These are phyloP conservation scores for Brenthis daphne DNA, from an alignment of 2,888 invertebrate species.

Conservation along the genomic window DNA sequence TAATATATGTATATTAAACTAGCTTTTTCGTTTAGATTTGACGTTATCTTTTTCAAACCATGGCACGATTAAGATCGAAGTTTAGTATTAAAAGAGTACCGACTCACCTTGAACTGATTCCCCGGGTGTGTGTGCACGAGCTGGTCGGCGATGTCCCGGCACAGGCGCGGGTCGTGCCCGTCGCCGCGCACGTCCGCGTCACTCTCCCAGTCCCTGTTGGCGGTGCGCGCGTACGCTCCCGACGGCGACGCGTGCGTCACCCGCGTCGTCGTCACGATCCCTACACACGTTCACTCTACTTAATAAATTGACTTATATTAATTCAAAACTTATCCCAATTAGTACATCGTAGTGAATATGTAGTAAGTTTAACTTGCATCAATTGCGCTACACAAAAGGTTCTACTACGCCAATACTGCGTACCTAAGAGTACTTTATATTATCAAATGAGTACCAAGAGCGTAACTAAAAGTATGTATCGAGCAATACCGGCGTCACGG, in stretches of 20 bases:
- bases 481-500: conserved; percentile 56
- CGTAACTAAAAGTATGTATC: neutral
- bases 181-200: conserved; percentile 77
- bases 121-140: conserved; percentile 39
- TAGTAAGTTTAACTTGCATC: no score
- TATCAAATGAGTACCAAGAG: neutral
- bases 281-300: conserved; percentile 47
- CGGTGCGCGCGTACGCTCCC: conserved; percentile 82
- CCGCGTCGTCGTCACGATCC: conserved; percentile 89
- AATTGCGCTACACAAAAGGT: no score
- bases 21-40: no score
- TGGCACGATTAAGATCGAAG: neutral
- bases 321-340: no score
- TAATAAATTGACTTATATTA: no score
- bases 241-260: conserved; percentile 91
- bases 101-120: conserved; percentile 37
- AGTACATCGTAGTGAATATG: no score
- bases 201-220: conserved; percentile 88
- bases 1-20: neutral
- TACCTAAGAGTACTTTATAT: no score
- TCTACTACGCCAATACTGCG: no score
- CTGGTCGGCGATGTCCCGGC: conserved; percentile 60
- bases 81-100: neutral
- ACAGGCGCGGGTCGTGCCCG: conserved; percentile 54
- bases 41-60: neutral